These are phyloP conservation scores for Megathymus violae DNA, from an alignment of 1,140 invertebrate genomes.

Conservation along the genomic window DNA sequence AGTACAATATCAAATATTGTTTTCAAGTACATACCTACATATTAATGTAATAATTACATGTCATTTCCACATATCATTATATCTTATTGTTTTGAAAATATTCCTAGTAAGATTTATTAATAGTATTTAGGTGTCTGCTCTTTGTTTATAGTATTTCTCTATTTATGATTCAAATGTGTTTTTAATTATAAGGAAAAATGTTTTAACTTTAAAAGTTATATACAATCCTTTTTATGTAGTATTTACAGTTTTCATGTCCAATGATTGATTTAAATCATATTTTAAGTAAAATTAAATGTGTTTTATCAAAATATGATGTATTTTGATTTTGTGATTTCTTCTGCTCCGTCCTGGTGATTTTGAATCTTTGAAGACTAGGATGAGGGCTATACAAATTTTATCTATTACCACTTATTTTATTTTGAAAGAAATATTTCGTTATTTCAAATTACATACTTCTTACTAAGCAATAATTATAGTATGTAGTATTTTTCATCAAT, in stretches of 20 bases:
- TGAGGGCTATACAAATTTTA: conserved; percentile 28
- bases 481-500: conserved; percentile 57
- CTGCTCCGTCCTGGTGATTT: conserved; percentile 45
- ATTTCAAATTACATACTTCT: not conserved
- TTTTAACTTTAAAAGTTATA: no score
- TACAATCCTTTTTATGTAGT: no score
- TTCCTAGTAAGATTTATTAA: conserved; percentile 29
- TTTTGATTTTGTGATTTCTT: not conserved
- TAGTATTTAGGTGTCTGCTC: conserved; percentile 37
- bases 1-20: conserved; percentile 23
- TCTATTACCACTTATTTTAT: no score
- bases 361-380: conserved; percentile 33
- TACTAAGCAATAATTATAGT: conserved; percentile 35
- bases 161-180: no score
- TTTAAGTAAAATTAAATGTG: not conserved
- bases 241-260: no score
- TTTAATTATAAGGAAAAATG: no score
- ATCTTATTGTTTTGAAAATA: conserved; percentile 4
- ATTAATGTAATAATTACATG: conserved; percentile 43
- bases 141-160: conserved; percentile 7
- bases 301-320: not conserved
- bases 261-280: no score
- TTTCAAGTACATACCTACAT: conserved; percentile 1
- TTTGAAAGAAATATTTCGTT: not conserved
- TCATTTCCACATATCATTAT: conserved; percentile 59